Conservation (phyloP, 1,140 invertebrate species). For the Neoseiulus cucumeris region DNA sequence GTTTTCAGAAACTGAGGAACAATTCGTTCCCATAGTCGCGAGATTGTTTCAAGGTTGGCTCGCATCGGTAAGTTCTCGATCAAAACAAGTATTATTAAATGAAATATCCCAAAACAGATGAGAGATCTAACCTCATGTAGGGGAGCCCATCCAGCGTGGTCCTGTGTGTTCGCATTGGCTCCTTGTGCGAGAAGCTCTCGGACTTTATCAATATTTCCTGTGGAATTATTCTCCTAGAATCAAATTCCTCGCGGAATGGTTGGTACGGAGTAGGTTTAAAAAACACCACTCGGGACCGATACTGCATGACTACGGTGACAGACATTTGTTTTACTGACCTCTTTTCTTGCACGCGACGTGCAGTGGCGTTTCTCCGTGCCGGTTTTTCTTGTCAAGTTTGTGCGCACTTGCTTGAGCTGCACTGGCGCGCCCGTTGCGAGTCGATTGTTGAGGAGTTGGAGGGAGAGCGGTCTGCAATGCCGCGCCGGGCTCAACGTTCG, state of each 20-base stretch:
- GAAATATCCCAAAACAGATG: too few relatives aligned
- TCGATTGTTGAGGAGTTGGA: not conserved
- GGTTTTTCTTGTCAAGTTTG: not conserved
- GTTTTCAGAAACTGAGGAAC: too few relatives aligned
- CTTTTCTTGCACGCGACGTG: constrained; percentile 4
- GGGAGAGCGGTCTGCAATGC: not conserved
- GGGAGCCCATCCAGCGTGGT: not conserved
- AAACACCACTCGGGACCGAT: too few relatives aligned
- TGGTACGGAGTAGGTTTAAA: too few relatives aligned
- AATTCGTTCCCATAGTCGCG: too few relatives aligned
- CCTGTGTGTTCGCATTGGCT: not conserved
- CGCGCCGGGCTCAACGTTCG: not conserved
- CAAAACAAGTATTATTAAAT: too few relatives aligned
- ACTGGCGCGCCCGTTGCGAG: not conserved
- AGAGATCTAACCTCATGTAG: not conserved
- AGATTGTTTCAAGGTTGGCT: too few relatives aligned
- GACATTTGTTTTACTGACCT: too few relatives aligned
- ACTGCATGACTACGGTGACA: too few relatives aligned
- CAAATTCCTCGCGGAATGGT: too few relatives aligned
- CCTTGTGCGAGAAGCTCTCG: not conserved
- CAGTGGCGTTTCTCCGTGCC: not conserved
- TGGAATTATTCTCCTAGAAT: too few relatives aligned
- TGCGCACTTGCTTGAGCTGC: not conserved
- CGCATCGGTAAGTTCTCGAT: too few relatives aligned
- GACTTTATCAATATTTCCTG: not conserved